These are phyloP conservation scores for Brenthis ino DNA, from an alignment of 2,888 invertebrate genomes.

Conservation along the genomic window DNA sequence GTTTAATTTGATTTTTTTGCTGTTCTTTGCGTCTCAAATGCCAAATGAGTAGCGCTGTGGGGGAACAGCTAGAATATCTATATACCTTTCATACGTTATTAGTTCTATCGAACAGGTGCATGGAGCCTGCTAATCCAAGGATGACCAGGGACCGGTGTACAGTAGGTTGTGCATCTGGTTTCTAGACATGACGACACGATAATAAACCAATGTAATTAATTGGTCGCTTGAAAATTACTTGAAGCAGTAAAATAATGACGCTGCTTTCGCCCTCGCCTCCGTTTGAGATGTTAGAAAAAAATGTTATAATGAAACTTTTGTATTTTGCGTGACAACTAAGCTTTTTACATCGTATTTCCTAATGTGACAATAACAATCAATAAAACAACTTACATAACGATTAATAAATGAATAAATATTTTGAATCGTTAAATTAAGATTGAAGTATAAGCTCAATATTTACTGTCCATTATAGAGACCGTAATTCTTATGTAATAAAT, in stretches of 20 bases:
- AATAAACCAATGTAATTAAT: constrained; percentile 69
- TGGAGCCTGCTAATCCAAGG: constrained; percentile 66
- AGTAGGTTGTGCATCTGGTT: constrained; percentile 54
- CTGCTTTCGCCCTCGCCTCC: too few relatives aligned
- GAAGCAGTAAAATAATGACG: constrained; percentile 1
- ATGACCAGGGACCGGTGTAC: constrained; percentile 70
- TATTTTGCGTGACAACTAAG: too few relatives aligned
- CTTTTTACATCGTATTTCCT: too few relatives aligned
- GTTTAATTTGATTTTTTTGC: background rate
- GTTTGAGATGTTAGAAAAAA: too few relatives aligned
- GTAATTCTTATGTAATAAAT: constrained; percentile 22
- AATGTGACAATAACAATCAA: too few relatives aligned
- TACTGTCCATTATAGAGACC: constrained; percentile 15
- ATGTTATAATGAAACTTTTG: too few relatives aligned
- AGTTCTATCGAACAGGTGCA: constrained; percentile 74
- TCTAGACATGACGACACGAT: constrained; percentile 48
- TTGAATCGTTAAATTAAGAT: constrained; percentile 8
- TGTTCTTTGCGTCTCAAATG: too few relatives aligned
- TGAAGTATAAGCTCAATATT: constrained; percentile 17
- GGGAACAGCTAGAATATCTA: background rate
- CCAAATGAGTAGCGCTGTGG: background rate
- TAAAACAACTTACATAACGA: background rate
- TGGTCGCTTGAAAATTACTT: constrained; percentile 44
- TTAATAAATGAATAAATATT: constrained; percentile 6
- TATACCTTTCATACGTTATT: constrained; percentile 72